These are phyloP conservation scores for Zaprionus ghesquierei DNA, from an alignment of 1,140 invertebrate genomes.

Conservation along the genomic window DNA sequence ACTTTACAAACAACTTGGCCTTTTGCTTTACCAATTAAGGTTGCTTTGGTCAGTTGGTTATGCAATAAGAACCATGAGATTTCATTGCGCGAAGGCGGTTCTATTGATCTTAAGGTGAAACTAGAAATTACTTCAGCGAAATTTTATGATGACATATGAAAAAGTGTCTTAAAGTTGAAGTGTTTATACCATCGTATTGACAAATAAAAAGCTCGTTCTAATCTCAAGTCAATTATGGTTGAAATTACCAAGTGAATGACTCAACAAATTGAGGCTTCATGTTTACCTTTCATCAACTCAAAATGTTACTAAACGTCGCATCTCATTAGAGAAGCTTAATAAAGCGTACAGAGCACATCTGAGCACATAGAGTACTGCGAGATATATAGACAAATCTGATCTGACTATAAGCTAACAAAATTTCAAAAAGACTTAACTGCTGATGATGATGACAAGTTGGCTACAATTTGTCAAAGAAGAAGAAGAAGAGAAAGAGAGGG, in stretches of 20 bases:
- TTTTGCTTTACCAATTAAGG: neutral
- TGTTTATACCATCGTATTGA: no score
- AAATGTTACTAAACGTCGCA: neutral
- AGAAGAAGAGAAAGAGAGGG: neutral
- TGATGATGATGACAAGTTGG: neutral
- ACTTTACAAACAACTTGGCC: constrained; percentile 19
- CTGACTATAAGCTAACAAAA: neutral
- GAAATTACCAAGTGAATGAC: neutral
- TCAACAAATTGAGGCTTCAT: neutral
- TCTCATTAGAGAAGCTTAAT: constrained; percentile 43
- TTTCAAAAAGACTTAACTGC: neutral
- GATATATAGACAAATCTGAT: neutral
- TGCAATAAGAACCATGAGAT: neutral
- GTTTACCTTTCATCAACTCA: constrained; percentile 7
- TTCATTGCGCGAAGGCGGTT: neutral
- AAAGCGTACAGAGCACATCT: neutral
- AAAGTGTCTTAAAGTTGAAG: neutral
- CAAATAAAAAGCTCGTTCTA: neutral
- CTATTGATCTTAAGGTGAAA: neutral
- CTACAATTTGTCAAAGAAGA: neutral
- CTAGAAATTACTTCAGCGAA: no score
- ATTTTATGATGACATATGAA: no score
- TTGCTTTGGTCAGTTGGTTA: neutral
- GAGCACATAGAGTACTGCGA: no score
- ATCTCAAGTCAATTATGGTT: neutral